A percentile compares a stretch with the other conserved stretches of the same genome.
Evolutionary conservation across 1,140 invertebrate species (phyloP).

Genomic region (Oreohelix idahoensis): DNA sequence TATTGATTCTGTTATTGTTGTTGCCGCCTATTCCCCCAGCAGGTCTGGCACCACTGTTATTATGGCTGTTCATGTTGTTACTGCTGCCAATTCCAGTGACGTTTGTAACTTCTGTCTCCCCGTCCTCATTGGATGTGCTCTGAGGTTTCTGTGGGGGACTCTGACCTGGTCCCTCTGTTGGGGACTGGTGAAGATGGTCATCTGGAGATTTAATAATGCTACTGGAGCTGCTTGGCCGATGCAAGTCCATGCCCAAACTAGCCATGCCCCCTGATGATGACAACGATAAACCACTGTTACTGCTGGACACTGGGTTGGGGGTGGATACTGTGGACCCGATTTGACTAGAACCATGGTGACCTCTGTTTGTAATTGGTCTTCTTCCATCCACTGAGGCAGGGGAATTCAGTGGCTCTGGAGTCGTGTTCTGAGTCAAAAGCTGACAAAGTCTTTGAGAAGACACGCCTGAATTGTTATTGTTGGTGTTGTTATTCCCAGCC

Average conservation of each 20-base stretch:
- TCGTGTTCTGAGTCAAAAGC: conserved; percentile 53
- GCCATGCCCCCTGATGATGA: not conserved
- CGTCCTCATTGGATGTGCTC: conserved; percentile 74
- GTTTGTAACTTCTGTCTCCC: conserved; percentile 64
- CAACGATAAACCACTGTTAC: conserved; percentile 28
- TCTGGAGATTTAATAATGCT: conserved; percentile 57
- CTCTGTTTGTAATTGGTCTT: not conserved
- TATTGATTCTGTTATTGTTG: not conserved
- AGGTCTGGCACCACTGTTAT: not conserved
- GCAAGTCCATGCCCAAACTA: conserved; percentile 19
- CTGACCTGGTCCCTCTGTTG: conserved; percentile 73
- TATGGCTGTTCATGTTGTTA: conserved; percentile 35
- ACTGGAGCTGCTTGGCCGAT: conserved; percentile 33
- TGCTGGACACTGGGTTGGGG: conserved; percentile 40
- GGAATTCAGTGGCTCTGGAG: conserved; percentile 27
- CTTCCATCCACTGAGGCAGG: conserved; percentile 9
- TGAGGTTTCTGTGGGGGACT: conserved; percentile 70
- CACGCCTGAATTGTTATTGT: conserved; percentile 25
- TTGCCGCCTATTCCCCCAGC: not conserved
- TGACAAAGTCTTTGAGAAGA: conserved; percentile 59
- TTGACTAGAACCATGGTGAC: conserved; percentile 14
- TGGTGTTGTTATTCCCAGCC: conserved; percentile 11
- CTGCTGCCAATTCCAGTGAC: conserved; percentile 55
- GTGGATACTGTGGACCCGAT: conserved; percentile 37
- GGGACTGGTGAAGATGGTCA: conserved; percentile 76